Conservation (phyloP, 2,888 invertebrate genomes). For the Tanaodytes sp. region DNA sequence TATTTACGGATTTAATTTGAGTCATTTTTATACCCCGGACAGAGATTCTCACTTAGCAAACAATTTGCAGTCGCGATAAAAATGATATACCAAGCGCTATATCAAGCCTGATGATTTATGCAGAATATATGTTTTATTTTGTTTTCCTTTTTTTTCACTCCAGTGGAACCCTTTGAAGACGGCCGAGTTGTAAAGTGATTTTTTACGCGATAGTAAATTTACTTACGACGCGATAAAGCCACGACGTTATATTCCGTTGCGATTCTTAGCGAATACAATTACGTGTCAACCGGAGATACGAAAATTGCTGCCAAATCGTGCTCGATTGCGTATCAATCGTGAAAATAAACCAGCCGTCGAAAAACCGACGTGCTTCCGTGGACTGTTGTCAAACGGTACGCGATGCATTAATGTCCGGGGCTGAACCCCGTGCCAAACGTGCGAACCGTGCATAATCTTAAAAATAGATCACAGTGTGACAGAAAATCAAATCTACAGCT, state of each 20-base stretch:
- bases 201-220: conserved; percentile 49
- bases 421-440: conserved; percentile 49
- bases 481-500: conserved; percentile 20
- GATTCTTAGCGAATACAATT: conserved; percentile 8
- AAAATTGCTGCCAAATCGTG: background rate
- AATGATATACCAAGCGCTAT: conserved; percentile 39
- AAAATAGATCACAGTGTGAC: conserved; percentile 55
- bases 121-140: conserved; percentile 17
- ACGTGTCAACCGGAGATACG: conserved; percentile 4
- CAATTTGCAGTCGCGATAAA: conserved; percentile 36
- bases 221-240: conserved; percentile 44
- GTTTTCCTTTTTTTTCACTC: conserved; percentile 18
- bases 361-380: no score
- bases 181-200: conserved; percentile 38
- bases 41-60: conserved; percentile 39
- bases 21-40: no score
- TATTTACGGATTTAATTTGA: no score
- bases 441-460: conserved; percentile 45
- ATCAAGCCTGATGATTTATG: conserved; percentile 38
- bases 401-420: no score
- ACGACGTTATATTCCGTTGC: conserved; percentile 27
- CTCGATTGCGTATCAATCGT: conserved; percentile 21
- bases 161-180: conserved; percentile 35
- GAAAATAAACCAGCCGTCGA: conserved; percentile 9
- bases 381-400: no score